These are phyloP conservation scores for Prinia subflava DNA, from an alignment of 2,113 vertebrate genomes.

Conservation along the genomic window DNA sequence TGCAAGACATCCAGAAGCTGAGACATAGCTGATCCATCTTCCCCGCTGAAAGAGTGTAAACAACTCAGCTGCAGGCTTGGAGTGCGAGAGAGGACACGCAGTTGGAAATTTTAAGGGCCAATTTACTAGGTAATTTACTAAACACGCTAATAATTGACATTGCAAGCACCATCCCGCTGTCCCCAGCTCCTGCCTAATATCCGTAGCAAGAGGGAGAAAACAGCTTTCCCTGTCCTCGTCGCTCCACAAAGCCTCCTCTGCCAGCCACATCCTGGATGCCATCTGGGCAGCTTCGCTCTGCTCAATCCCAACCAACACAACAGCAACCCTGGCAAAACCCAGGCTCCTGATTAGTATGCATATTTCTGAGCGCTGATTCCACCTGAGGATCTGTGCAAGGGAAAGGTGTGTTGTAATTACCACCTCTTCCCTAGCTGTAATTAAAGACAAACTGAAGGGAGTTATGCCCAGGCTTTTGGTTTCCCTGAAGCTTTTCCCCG, in stretches of 20 bases:
- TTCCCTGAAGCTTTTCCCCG: conserved; percentile 50
- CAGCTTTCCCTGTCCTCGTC: background rate
- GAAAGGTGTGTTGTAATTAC: conserved; percentile 52
- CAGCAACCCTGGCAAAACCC: background rate
- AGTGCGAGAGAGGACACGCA: conserved; percentile 47
- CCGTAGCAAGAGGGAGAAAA: conserved; percentile 7
- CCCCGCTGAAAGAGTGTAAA: conserved; percentile 6
- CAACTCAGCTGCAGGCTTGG: conserved; percentile 2
- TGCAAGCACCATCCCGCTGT: conserved; percentile 30
- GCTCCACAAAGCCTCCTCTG: background rate
- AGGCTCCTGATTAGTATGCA: conserved; percentile 48
- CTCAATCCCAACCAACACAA: background rate
- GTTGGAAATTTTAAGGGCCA: conserved; percentile 68
- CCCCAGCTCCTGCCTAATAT: conserved; percentile 13
- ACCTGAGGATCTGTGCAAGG: conserved; percentile 28
- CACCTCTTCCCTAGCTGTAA: conserved; percentile 58
- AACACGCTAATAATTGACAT: conserved; percentile 65
- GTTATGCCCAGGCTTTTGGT: conserved; percentile 22
- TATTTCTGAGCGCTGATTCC: conserved; percentile 23
- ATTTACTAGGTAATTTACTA: conserved; percentile 75
- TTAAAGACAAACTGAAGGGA: conserved; percentile 70
- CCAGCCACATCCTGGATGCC: background rate
- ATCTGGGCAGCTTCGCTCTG: background rate
- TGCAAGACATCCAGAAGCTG: background rate
- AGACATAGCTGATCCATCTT: background rate